These are phyloP conservation scores for Thaumetopoea pityocampa DNA, from an alignment of 1,140 invertebrate species.

Conservation along the genomic window DNA sequence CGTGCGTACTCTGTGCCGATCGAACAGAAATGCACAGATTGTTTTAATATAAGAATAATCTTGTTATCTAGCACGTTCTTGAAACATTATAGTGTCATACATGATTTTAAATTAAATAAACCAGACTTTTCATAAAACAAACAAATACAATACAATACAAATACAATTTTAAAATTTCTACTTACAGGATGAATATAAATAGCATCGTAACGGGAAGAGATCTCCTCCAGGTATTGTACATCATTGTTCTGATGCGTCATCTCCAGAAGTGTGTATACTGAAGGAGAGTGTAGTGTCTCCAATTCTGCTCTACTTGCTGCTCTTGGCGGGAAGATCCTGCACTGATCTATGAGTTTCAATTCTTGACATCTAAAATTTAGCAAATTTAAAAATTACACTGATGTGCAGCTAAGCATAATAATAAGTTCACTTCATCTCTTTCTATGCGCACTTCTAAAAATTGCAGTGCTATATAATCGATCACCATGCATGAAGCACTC, in stretches of 20 bases:
- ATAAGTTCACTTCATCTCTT: too few relatives aligned
- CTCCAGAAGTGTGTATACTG: slow-evolving; percentile 81
- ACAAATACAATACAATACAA: slow-evolving; percentile 6
- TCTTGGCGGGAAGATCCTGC: slow-evolving; percentile 77
- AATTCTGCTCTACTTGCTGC: slow-evolving; percentile 85
- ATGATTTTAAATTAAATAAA: too few relatives aligned
- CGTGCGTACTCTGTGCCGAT: slow-evolving; percentile 88
- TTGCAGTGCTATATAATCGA: too few relatives aligned
- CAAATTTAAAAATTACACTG: slow-evolving; percentile 9
- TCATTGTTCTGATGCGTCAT: slow-evolving; percentile 78
- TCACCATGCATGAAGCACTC: too few relatives aligned
- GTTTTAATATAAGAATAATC: background rate
- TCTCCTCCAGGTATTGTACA: slow-evolving; percentile 79
- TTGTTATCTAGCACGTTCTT: too few relatives aligned
- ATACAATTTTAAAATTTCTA: slow-evolving; percentile 18
- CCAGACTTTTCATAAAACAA: too few relatives aligned
- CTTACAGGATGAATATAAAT: slow-evolving; percentile 91
- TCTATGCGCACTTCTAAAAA: too few relatives aligned
- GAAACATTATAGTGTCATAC: too few relatives aligned
- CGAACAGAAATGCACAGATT: too few relatives aligned
- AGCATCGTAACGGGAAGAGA: slow-evolving; percentile 89
- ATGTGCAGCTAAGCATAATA: too few relatives aligned
- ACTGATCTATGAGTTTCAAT: slow-evolving; percentile 83
- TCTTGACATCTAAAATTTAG: slow-evolving; percentile 80
- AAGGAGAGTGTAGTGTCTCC: slow-evolving; percentile 79